A percentile compares a stretch with the other conserved stretches of the same genome.
phyloP scores from a whole-genome alignment of 2,113 vertebrate genomes.

The Origma solitaria region DNA sequence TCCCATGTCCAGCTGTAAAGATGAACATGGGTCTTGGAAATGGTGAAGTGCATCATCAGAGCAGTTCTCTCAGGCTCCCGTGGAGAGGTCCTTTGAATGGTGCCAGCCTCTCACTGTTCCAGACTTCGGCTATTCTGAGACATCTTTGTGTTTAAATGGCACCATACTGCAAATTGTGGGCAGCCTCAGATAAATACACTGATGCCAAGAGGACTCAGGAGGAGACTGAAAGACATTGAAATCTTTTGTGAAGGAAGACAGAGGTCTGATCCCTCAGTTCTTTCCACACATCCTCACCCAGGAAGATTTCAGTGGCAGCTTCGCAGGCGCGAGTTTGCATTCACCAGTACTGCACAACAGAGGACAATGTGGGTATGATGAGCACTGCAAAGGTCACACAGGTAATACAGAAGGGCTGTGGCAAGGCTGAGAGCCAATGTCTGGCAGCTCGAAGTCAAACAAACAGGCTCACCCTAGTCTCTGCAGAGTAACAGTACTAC shows the following conservation, averaged over 20 bases:
- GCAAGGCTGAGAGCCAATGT: neutral
- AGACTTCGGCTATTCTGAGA: neutral
- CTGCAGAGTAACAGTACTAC: neutral
- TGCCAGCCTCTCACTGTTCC: neutral
- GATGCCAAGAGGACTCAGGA: neutral
- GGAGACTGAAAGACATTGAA: neutral
- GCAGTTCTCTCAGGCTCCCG: neutral
- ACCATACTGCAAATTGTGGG: neutral
- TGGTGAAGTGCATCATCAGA: neutral
- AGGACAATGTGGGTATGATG: neutral
- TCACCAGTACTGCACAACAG: rapidly evolving
- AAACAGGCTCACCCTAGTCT: neutral
- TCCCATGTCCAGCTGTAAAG: neutral
- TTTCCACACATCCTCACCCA: neutral
- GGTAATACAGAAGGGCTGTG: neutral
- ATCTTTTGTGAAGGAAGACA: neutral
- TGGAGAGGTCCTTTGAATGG: neutral
- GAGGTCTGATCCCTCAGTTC: neutral
- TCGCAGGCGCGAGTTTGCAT: neutral
- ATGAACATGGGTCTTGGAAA: neutral
- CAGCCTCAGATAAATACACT: neutral
- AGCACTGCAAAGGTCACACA: neutral
- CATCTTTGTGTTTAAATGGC: neutral
- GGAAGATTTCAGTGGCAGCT: neutral
- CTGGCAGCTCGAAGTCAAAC: neutral